phyloP scores from a whole-genome alignment of 1,140 invertebrate species.

The Ceratitis capitata region DNA sequence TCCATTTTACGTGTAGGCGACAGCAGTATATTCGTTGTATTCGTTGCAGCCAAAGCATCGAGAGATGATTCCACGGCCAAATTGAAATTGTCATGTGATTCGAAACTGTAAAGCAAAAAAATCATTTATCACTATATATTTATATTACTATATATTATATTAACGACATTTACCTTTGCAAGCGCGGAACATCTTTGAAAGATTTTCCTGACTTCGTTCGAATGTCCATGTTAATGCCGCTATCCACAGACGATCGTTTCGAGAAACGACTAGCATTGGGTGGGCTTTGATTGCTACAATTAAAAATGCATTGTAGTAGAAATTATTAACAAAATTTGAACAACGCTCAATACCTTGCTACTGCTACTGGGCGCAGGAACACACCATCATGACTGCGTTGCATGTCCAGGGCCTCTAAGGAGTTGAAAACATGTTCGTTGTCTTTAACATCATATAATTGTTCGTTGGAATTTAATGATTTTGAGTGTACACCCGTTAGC shows the following conservation, averaged over 20 bases:
- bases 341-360: slow-evolving; percentile 67
- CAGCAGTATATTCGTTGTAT: slow-evolving; percentile 52
- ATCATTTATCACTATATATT: neutral
- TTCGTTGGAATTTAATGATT: slow-evolving; percentile 35
- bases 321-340: neutral
- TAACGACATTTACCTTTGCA: slow-evolving; percentile 67
- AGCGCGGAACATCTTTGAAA: slow-evolving; percentile 56
- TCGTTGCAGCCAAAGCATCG: slow-evolving; percentile 55
- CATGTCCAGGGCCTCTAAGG: slow-evolving; percentile 47
- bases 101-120: slow-evolving; percentile 49
- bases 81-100: slow-evolving; percentile 55
- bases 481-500: slow-evolving; percentile 31
- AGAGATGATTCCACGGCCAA: slow-evolving; percentile 64
- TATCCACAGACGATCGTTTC: slow-evolving; percentile 85
- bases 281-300: slow-evolving; percentile 61
- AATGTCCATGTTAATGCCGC: slow-evolving; percentile 80
- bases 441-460: slow-evolving; percentile 36
- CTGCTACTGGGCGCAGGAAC: slow-evolving; percentile 71
- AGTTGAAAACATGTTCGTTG: slow-evolving; percentile 38
- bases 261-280: slow-evolving; percentile 68
- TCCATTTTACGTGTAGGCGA: slow-evolving; percentile 71
- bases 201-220: slow-evolving; percentile 57
- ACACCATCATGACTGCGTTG: slow-evolving; percentile 70
- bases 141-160: neutral
- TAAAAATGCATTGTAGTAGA: neutral